Percentiles rank a stretch among this genome's conserved stretches.
These are phyloP conservation scores for Halictus ligatus DNA, from an alignment of 2,888 invertebrate genomes.

Conservation along the genomic window DNA sequence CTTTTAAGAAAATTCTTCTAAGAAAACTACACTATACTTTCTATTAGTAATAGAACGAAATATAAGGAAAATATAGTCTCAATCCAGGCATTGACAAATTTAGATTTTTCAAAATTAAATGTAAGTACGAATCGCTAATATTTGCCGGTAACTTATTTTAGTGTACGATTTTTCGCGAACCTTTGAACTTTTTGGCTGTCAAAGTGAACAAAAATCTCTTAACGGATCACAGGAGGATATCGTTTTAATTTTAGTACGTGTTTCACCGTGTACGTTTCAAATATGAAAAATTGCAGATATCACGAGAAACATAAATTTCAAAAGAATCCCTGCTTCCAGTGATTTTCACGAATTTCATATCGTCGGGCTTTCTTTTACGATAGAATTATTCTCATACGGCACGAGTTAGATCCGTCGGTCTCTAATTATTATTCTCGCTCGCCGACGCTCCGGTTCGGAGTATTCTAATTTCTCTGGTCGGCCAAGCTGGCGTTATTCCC, in stretches of 20 bases:
- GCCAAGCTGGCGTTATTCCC: constrained; percentile 74
- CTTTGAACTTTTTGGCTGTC: background rate
- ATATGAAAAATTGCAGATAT: background rate
- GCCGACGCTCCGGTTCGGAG: constrained; percentile 52
- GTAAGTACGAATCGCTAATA: too few relatives aligned
- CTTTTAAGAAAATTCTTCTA: too few relatives aligned
- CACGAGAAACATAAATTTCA: background rate
- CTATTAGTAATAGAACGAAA: too few relatives aligned
- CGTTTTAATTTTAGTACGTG: background rate
- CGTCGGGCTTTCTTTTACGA: background rate
- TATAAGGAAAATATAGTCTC: too few relatives aligned
- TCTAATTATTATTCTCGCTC: constrained; percentile 68
- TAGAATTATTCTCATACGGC: constrained; percentile 42
- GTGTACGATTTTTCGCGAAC: background rate
- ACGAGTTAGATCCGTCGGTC: constrained; percentile 28
- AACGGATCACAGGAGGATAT: background rate
- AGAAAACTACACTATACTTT: too few relatives aligned
- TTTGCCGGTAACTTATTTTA: background rate
- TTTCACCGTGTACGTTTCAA: background rate
- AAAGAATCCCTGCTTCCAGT: background rate
- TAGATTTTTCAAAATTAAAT: too few relatives aligned
- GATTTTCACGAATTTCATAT: constrained; percentile 35
- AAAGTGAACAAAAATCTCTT: background rate
- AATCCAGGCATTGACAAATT: too few relatives aligned
- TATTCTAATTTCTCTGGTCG: constrained; percentile 77